Conservation (phyloP, 2,797 vertebrate genomes). For the Intellagama lesueurii region DNA sequence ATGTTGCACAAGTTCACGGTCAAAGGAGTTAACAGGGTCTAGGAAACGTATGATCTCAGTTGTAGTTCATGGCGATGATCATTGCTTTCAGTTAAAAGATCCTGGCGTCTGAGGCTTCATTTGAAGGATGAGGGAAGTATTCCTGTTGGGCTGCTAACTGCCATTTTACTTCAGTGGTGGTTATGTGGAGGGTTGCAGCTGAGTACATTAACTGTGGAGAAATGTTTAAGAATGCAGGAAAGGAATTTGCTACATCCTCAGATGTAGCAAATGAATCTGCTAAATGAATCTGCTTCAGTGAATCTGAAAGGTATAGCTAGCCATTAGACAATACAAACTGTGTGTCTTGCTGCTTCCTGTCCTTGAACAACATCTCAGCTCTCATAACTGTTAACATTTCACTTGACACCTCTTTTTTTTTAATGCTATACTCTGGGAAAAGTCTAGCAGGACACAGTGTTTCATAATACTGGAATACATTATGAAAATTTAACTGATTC, state of each 20-base stretch:
- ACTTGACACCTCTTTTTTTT: not conserved
- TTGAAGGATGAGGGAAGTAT: not conserved
- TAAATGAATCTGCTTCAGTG: too few relatives aligned
- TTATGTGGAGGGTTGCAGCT: not conserved
- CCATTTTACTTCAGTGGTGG: not conserved
- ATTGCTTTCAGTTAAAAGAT: not conserved
- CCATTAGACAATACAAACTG: not conserved
- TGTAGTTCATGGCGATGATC: not conserved
- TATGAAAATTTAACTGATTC: not conserved
- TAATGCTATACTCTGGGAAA: not conserved
- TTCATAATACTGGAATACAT: not conserved
- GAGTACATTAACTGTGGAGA: not conserved
- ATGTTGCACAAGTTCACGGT: too few relatives aligned
- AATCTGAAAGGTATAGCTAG: not conserved
- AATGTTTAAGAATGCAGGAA: not conserved
- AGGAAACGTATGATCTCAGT: not conserved
- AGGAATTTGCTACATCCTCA: not conserved
- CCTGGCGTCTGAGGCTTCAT: not conserved
- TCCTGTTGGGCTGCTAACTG: not conserved
- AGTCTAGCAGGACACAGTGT: not conserved
- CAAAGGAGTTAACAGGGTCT: not conserved
- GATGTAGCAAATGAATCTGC: not conserved
- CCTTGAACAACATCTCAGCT: not conserved
- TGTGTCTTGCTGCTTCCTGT: not conserved
- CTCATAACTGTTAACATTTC: not conserved